Evolutionary conservation across 2,113 vertebrate genomes (phyloP).

Genomic region (western clawed frog (Xenopus tropicalis)): DNA sequence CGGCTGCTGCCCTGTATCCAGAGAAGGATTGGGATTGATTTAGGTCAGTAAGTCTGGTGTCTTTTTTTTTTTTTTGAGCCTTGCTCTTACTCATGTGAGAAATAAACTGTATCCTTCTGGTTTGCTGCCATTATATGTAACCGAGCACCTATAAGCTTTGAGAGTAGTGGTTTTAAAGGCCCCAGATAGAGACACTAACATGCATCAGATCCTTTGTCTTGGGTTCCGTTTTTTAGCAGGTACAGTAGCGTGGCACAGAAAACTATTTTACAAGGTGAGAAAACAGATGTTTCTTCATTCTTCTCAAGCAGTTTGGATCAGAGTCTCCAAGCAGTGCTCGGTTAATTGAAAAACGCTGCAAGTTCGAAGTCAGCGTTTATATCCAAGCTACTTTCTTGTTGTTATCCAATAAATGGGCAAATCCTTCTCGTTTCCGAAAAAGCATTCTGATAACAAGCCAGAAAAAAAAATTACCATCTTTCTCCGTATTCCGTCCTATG

Average conservation of each 20-base stretch:
- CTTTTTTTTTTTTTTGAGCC: slow-evolving; percentile 57
- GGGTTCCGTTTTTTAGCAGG: slow-evolving; percentile 56
- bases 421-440: slow-evolving; percentile 46
- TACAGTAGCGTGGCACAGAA: slow-evolving; percentile 48
- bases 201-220: slow-evolving; percentile 59
- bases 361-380: slow-evolving; percentile 57
- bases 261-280: slow-evolving; percentile 47
- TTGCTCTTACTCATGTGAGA: slow-evolving; percentile 55
- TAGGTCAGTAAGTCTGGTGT: slow-evolving; percentile 73
- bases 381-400: slow-evolving; percentile 60
- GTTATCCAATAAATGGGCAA: slow-evolving; percentile 57
- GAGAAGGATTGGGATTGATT: slow-evolving; percentile 70
- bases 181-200: slow-evolving; percentile 51
- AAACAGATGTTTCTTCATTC: slow-evolving; percentile 58
- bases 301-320: slow-evolving; percentile 53
- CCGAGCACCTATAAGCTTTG: slow-evolving; percentile 51
- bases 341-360: slow-evolving; percentile 60
- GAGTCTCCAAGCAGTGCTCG: slow-evolving; percentile 60
- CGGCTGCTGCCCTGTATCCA: slow-evolving; percentile 64
- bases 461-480: slow-evolving; percentile 48
- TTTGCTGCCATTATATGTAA: slow-evolving; percentile 39
- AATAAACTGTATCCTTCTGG: slow-evolving; percentile 48
- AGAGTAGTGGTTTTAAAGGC: slow-evolving; percentile 55
- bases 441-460: slow-evolving; percentile 44
- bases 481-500: slow-evolving; percentile 60